Evolutionary conservation across 2,888 invertebrate genomes (phyloP).

Genomic region (Platycnemis pennipes): DNA sequence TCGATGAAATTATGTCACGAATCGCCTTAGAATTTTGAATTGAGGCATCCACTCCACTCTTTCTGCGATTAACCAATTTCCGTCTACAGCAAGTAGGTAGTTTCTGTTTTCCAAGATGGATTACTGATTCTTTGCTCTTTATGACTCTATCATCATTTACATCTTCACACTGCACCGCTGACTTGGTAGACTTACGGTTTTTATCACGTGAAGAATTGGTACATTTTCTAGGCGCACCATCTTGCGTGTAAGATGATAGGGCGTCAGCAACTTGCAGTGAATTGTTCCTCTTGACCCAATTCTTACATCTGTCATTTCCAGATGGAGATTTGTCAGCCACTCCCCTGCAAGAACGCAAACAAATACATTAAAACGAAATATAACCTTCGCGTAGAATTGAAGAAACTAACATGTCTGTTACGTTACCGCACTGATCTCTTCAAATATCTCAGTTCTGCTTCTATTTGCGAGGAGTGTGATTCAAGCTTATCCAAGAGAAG

Average conservation of each 20-base stretch:
- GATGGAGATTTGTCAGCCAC: not conserved
- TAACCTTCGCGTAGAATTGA: not conserved
- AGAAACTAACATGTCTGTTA: not conserved
- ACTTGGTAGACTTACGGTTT: not conserved
- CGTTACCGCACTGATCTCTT: not conserved
- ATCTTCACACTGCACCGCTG: not conserved
- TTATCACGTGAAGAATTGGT: not conserved
- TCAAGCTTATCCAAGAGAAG: slow-evolving; percentile 40
- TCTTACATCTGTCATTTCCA: not conserved
- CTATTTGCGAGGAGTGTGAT: slow-evolving; percentile 40
- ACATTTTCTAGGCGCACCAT: not conserved
- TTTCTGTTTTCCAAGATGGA: not conserved
- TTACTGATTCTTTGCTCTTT: not conserved
- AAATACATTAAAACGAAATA: not conserved
- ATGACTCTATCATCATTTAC: not conserved
- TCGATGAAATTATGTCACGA: slow-evolving; percentile 44
- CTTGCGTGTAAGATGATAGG: not conserved
- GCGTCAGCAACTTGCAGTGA: slow-evolving; percentile 17
- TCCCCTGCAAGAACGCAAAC: not conserved
- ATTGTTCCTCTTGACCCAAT: slow-evolving; percentile 19
- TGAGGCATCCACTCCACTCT: not conserved
- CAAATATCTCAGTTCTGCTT: not conserved
- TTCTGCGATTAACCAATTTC: not conserved
- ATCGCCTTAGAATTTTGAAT: not conserved
- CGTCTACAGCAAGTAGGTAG: not conserved